Conservation (phyloP, 2,113 vertebrate species). For the Silurus meridionalis region DNA sequence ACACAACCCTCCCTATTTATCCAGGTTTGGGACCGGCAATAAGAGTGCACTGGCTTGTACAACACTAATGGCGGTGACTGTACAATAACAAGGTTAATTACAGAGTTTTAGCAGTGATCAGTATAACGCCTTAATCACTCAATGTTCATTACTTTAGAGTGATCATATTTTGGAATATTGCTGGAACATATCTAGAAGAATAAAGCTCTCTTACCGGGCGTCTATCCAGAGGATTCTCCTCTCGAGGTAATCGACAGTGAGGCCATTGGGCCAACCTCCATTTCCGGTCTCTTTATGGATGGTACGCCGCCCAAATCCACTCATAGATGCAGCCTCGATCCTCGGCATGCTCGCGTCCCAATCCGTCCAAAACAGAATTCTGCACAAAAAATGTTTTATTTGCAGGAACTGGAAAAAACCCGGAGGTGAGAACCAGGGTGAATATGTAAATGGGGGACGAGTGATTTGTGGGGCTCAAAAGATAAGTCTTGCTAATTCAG, state of each 20-base stretch:
- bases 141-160: neutral
- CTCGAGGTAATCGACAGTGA: constrained; percentile 95
- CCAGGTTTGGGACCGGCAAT: no score
- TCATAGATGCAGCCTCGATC: constrained; percentile 97
- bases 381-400: constrained; percentile 39
- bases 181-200: neutral
- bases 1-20: no score
- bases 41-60: no score
- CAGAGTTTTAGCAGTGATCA: neutral
- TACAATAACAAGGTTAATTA: neutral
- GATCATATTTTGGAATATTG: neutral
- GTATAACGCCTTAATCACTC: neutral
- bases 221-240: constrained; percentile 96
- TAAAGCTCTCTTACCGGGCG: constrained; percentile 76
- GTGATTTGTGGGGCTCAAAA: neutral
- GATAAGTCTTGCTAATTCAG: no score
- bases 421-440: neutral
- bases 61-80: no score
- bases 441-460: neutral
- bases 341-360: constrained; percentile 95
- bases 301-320: constrained; percentile 86
- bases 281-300: constrained; percentile 94
- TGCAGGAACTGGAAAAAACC: neutral
- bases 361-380: constrained; percentile 97
- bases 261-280: constrained; percentile 95